These are phyloP conservation scores for Gandaritis pyraliata DNA, from an alignment of 2,888 invertebrate genomes.

Conservation along the genomic window DNA sequence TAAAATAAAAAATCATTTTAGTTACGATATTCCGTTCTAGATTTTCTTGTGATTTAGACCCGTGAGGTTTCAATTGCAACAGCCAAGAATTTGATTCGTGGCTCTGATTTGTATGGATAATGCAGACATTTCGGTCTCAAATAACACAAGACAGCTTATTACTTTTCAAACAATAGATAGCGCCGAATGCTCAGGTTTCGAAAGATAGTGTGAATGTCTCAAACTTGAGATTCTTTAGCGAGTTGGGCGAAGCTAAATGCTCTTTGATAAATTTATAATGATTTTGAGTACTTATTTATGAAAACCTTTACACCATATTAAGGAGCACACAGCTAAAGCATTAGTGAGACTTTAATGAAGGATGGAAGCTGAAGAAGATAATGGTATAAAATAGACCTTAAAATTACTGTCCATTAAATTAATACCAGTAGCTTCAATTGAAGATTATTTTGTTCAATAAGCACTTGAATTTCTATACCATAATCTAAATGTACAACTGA, in stretches of 20 bases:
- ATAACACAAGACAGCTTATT: constrained; percentile 18
- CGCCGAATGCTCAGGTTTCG: constrained; percentile 14
- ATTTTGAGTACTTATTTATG: neutral
- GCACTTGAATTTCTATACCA: constrained; percentile 6
- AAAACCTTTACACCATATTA: constrained; percentile 20
- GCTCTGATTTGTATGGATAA: constrained; percentile 4
- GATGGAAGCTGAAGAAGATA: constrained; percentile 21
- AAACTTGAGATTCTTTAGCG: neutral
- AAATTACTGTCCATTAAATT: constrained; percentile 15
- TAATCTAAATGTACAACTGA: neutral
- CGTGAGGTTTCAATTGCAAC: constrained; percentile 6
- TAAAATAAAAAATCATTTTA: neutral
- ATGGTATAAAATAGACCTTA: constrained; percentile 15
- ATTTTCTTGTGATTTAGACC: neutral
- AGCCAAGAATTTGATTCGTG: constrained; percentile 5
- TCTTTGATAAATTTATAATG: constrained; percentile 1
- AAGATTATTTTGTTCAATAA: constrained; percentile 2
- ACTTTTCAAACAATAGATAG: constrained; percentile 18
- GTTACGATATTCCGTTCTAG: neutral
- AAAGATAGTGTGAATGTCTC: constrained; percentile 5
- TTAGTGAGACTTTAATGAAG: constrained; percentile 26
- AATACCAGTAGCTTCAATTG: constrained; percentile 15
- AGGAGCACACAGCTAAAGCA: constrained; percentile 18
- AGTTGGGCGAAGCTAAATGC: neutral
- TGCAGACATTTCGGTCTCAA: constrained; percentile 19